A percentile compares a stretch with the other conserved stretches of the same genome.
Evolutionary conservation across 2,888 invertebrate species (phyloP).

Genomic region (Hydriomena furcata): DNA sequence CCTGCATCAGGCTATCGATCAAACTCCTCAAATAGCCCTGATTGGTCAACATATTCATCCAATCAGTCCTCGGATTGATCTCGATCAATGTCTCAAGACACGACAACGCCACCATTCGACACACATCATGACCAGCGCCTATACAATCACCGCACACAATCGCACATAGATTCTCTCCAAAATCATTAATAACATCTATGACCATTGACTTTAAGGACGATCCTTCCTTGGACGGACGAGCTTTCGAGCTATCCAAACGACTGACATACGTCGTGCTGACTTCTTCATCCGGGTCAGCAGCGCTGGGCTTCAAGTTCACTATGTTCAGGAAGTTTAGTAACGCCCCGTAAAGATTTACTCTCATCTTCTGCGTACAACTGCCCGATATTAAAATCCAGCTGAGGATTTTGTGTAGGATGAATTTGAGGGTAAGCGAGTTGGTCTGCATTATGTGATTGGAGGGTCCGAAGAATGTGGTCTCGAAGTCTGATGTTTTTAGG

Average conservation of each 20-base stretch:
- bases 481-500: conserved; percentile 66
- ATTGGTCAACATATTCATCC: conserved; percentile 69
- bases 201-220: conserved; percentile 71
- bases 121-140: conserved; percentile 92
- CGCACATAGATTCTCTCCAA: conserved; percentile 92
- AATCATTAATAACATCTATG: conserved; percentile 84
- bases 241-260: conserved; percentile 85
- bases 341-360: conserved; percentile 94
- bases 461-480: conserved; percentile 72
- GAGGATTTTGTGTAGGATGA: conserved; percentile 89
- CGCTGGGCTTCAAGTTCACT: conserved; percentile 80
- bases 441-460: conserved; percentile 81
- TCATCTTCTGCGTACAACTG: conserved; percentile 91
- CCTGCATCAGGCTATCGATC: conserved; percentile 90
- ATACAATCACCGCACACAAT: conserved; percentile 93
- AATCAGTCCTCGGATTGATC: conserved; percentile 87
- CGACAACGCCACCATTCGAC: conserved; percentile 93
- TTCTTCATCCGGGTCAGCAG: conserved; percentile 65
- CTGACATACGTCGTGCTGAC: conserved; percentile 83
- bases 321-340: conserved; percentile 92
- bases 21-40: conserved; percentile 91
- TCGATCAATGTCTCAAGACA: conserved; percentile 91
- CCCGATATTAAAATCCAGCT: conserved; percentile 93
- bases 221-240: conserved; percentile 55
- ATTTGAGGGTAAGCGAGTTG: conserved; percentile 86